phyloP scores from a whole-genome alignment of 2,888 invertebrate species.

The Tenthredo distinguenda region DNA sequence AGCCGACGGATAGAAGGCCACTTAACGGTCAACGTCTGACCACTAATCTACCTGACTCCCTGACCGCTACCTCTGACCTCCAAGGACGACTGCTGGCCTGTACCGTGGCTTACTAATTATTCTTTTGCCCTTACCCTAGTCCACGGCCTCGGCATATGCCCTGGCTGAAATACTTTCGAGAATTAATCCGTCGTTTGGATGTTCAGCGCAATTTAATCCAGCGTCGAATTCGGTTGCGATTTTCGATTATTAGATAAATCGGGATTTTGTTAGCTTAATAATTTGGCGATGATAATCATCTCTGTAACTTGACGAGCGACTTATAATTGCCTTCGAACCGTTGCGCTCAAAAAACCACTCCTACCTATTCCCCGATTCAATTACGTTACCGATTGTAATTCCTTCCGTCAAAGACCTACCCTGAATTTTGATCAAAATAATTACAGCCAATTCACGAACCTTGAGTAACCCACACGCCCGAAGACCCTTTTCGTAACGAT shows the following conservation, averaged over 20 bases:
- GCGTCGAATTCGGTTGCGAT: background rate
- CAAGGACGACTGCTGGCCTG: conserved; percentile 64
- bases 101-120: conserved; percentile 68
- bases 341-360: background rate
- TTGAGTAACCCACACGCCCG: conserved; percentile 2
- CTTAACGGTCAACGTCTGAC: conserved; percentile 71
- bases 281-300: background rate
- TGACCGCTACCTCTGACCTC: conserved; percentile 67
- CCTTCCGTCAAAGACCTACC: background rate
- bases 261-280: background rate
- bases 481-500: background rate
- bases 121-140: conserved; percentile 66
- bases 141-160: background rate
- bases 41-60: conserved; percentile 72
- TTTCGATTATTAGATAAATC: background rate
- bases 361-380: background rate
- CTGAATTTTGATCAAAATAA: background rate
- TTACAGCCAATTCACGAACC: background rate
- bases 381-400: conserved; percentile 6
- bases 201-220: background rate
- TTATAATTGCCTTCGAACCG: background rate
- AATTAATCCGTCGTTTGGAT: conserved; percentile 15
- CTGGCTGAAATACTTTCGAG: conserved; percentile 27
- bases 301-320: background rate
- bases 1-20: conserved; percentile 59